Evolutionary conservation across 2,113 vertebrate genomes (phyloP), one percentile per base, ranked within the genome.

Genomic region (Cacatua alba): DNA sequence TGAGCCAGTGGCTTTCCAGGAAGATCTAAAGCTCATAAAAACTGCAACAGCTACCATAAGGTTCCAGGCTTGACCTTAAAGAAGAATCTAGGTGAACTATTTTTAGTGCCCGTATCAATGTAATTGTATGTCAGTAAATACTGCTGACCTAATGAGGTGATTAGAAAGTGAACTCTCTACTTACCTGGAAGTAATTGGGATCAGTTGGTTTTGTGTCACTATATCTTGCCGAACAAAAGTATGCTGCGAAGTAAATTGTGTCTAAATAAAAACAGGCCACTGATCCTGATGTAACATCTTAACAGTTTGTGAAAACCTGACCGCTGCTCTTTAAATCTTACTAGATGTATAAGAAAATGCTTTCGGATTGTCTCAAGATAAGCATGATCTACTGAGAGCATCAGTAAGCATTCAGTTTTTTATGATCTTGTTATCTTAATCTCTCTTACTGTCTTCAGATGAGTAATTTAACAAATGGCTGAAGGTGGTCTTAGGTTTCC

Each of bases 31-130:
- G 71, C 63, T 92, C n/a, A 31, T 4, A 41, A 48, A 86, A 85
- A 41, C 60, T n/a, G 68, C 14, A 75, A 62, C 20, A 81, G 69
- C 72, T 60, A 64, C 57, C 13, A 1, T 43, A 37, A 64, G 12
- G 63, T 88, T 83, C 69, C 13, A 81, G 43, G 79, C 43, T 57
- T 86, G 86, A 92, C 82, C 79, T 81, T 60, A 75, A 74, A 81
- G 62, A 83, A 60, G 64, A 95, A 93, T 86, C 14, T 92, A 62
- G 72, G 86, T 82, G 55, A 95, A 37, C 64, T 96, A 72, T 88
- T 96, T 92, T 92, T 92, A 91, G 86, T 71, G 55, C 11, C 29
- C 0, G 0, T 93, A 75, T 93, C 71, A 44, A n/a, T 60, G 48
- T 75, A 71, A 52, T 75, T 88, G 51, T 83, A n/a, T 79, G 55